Base-by-base conservation (phyloP, 2,888 invertebrate species). In the Scotopteryx bipunctaria region DNA sequence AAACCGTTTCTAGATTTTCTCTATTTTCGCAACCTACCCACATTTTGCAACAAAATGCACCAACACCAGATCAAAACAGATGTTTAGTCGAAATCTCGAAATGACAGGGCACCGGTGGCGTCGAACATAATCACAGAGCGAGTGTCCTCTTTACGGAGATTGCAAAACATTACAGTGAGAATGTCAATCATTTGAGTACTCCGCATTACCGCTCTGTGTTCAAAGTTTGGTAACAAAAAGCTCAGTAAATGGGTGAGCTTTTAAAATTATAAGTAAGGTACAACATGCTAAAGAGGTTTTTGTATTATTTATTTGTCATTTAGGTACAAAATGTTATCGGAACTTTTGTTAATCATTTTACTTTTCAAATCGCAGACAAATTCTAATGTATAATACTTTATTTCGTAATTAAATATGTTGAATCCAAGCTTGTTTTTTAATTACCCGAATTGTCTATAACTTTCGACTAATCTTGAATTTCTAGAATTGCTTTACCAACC, bases 61-160 rank as follows among this genome's bases (percentile, higher is more conserved):
- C 42, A 21, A 23, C 11, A 27, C 17, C 5, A 27, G 21, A 33
- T 15, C 38, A 38, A 38, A n/a, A 44, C 43, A 32, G 44, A 45
- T 45, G 37, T 25, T 49, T 31, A 41, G 40, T 16, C 33, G 25
- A 54, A 44, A 25, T 19, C 40, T 36, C 37, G 21, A 67, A 69
- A 76, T 77, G 72, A 76, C 71, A 73, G 71, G 66, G 75, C 71
- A 67, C 61, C 41, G 45, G 59, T 67, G 63, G 62, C 58, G 21
- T 17, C 43, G 52, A 5, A 27, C 19, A 13, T 82, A 78, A 81
- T 82, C 59, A 81, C 70, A 82, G 74, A 64, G 65, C 63, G 55
- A 63, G 66, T 67, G 66, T 71, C 70, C 65, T 58, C 66, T 61
- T 68, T 67, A 66, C 50, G 29, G 14, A 56, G 63, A 71, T 73